A percentile compares a stretch with the other conserved stretches of the same genome.
These are phyloP conservation scores for Enteromius afrohamiltoni DNA, from an alignment of 2,797 vertebrate species.

Conservation along the genomic window DNA sequence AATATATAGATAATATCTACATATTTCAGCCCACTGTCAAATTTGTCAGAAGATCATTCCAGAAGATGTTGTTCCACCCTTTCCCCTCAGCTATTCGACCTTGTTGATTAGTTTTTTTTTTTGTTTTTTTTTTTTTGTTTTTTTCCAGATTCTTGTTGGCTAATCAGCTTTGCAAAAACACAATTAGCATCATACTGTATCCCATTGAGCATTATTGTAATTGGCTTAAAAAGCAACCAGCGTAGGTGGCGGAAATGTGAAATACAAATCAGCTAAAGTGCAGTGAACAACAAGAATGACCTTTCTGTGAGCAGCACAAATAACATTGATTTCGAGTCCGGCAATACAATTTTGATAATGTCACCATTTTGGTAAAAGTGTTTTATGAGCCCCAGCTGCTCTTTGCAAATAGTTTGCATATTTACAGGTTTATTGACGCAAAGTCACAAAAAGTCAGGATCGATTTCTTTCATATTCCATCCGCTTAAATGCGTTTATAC, in stretches of 20 bases:
- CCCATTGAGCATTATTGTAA: constrained; percentile 71
- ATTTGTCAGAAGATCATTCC: constrained; percentile 38
- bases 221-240: constrained; percentile 61
- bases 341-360: constrained; percentile 57
- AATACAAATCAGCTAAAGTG: constrained; percentile 44
- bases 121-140: constrained; percentile 14
- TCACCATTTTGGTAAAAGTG: constrained; percentile 49
- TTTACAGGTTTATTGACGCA: constrained; percentile 25
- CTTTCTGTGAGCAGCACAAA: constrained; percentile 52
- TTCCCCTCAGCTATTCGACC: constrained; percentile 6
- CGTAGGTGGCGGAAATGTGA: constrained; percentile 41
- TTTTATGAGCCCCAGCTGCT: constrained; percentile 21
- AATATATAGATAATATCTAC: constrained; percentile 23
- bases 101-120: constrained; percentile 21
- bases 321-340: constrained; percentile 60
- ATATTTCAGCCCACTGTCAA: constrained; percentile 10
- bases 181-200: constrained; percentile 68
- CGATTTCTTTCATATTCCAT: neutral
- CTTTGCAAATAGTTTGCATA: constrained; percentile 35
- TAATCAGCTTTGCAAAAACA: constrained; percentile 50
- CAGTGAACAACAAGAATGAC: constrained; percentile 59
- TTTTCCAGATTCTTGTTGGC: constrained; percentile 35
- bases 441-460: constrained; percentile 32
- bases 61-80: constrained; percentile 13
- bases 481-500: neutral